Evolutionary conservation across 92 coral and sea anemone genomes (phyloP), one percentile per base, ranked within the genome.

Genomic region (Epizoanthus stellaris): DNA sequence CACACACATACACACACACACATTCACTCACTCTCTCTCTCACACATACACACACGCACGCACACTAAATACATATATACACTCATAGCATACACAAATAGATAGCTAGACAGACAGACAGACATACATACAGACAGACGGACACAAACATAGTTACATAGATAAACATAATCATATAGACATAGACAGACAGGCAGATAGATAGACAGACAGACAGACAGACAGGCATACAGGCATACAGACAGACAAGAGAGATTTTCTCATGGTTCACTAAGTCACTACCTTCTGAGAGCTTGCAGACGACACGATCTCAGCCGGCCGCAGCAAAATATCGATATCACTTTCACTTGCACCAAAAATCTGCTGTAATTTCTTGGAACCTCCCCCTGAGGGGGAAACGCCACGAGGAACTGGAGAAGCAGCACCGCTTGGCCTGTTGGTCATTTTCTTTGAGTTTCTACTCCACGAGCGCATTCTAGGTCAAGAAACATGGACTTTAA

Each of bases 301-400:
- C 5, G 95, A 91, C 16, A 92, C 70, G n/a, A 94, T 94, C 62
- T 94, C 98, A 3, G 95, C 98, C 11, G 98, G 98, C 88, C 98
- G 75, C 73, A 92, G 66, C 73, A 94, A 73, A 85, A 94, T 92
- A 75, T 97, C 99, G 58, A 97, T 97, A 54, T 97, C 99, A 81
- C 98, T 97, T 86, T 97, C 99, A 81, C 99, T 97, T 45, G 99
- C 99, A 30, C 99, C 99, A 79, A 97, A 89, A 84, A 97, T 89
- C 84, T 92, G 95, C 82, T 96, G 98, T 14, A 96, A 88, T 79
- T 96, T 96, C 89, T 94, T 96, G 6, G 98, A 94, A 20, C 98
- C 98, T 74, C 98, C 98, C 61, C 98, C 98, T 1, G 98, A 92
- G 76, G 92, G 91, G 63, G 89, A 90, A 61, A 85, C 90, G 88